These are phyloP conservation scores for Nothocercus nigrocapillus DNA, from an alignment of 2,113 vertebrate species.

Conservation along the genomic window DNA sequence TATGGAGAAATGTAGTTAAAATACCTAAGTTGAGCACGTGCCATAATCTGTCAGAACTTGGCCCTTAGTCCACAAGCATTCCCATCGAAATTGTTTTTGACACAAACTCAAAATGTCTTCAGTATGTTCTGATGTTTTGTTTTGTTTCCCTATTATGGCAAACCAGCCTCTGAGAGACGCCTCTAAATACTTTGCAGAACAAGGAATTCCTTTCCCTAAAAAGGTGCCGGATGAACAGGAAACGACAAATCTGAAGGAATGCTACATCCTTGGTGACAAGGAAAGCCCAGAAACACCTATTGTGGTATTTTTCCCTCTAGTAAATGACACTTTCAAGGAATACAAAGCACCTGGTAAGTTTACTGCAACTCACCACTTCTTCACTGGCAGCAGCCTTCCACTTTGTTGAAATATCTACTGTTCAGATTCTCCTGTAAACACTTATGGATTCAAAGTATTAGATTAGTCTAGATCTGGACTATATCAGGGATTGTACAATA, in stretches of 20 bases:
- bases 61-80: neutral
- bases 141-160: neutral
- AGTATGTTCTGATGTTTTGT: neutral
- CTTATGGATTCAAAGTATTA: neutral
- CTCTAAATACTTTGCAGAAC: constrained; percentile 75
- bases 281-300: constrained; percentile 72
- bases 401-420: neutral
- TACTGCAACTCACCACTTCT: neutral
- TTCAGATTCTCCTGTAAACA: neutral
- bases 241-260: constrained; percentile 76
- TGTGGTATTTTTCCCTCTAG: constrained; percentile 80
- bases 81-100: neutral
- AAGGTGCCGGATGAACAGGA: constrained; percentile 65
- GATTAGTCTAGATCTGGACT: neutral
- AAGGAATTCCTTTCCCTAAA: constrained; percentile 79
- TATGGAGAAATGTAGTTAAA: neutral
- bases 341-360: constrained; percentile 83
- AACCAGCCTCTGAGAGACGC: constrained; percentile 79
- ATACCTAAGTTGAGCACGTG: neutral
- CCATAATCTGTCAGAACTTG: neutral
- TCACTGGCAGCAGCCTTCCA: neutral
- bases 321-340: constrained; percentile 79
- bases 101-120: neutral
- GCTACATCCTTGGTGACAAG: constrained; percentile 75
- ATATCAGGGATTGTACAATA: neutral